Evolutionary conservation across 2,888 invertebrate genomes (phyloP), one percentile per base, ranked within the genome.

Genomic region (Danaus chrysippus): DNA sequence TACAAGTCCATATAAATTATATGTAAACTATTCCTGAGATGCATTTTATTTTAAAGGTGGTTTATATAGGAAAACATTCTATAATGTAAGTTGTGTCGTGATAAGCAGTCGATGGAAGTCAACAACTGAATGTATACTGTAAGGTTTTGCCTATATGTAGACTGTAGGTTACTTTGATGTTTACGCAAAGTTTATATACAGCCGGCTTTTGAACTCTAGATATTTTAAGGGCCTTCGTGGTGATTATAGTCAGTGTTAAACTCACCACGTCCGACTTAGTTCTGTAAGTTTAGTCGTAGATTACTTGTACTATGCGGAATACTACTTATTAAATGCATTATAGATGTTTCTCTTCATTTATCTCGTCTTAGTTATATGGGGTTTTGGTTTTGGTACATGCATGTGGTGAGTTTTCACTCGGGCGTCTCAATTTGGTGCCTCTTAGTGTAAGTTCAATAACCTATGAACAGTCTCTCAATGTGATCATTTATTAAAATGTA

Each of bases 321-420:
- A 60, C 42, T 62, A 64, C 58, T 66, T 66, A 64, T 52, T 42
- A 43, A 17, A 46, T 17, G 19, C 11, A 54, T 52, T 56, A 59
- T 23, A 54, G 52, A 43, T 53, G 44, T 42, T 56, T 53, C 59
- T 52, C 56, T 46, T 15, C 52, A 15, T 61, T 3, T 52, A 53
- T 58, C 23, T 58, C 11, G 42, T 49, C 58, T 58, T 62, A 62
- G 46, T 57, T 69, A 70, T 54, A 68, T 61, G 63, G 85, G 89
- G 81, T 76, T 81, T 77, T 73, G 87, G 87, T 86, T 76, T 76
- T 73, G 87, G 89, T 78, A 70, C 76, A 76, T 74, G 89, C 88
- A 90, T 90, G 90, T 90, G 90, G 90, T 90, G 90, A 80, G 90
- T 85, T 90, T 90, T 76, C 87, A 82, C 88, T 82, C 65, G 57